Base-by-base conservation (phyloP, 2,888 invertebrate genomes). In the Steinernema hermaphroditum region DNA sequence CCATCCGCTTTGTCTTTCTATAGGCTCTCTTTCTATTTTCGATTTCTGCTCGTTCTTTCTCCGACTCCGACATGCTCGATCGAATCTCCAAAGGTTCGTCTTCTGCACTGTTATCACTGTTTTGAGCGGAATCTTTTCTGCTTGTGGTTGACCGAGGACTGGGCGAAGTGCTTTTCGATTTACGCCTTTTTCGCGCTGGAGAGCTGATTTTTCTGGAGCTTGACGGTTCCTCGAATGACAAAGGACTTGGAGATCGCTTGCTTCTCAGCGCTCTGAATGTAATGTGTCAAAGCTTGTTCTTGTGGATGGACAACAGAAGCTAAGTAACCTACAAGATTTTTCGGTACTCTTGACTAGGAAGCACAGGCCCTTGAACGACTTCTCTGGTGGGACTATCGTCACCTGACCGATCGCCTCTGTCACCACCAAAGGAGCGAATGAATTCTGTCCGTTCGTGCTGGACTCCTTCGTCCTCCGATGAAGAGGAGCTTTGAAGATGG, bases 21-120 rank as follows among this genome's bases (percentile, higher is more conserved):
- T 85, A 79, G 43, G 83, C 74, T 29, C 83, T 73, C 71, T 85
- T 85, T 16, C 84, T 74, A 69, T 85, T 85, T 70, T 83, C 83
- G 29, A 85, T 83, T 69, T 85, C 83, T 27, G 79, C 77, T 50
- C 78, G 75, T 72, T 85, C 85, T 57, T 80, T 80, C 69, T 85
- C 85, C 8, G 83, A 83, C 54, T 85, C 85, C 41, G 83, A 83
- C 85, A 85, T 85, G 43, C 80, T 80, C 16, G 83, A 83, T 68
- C 80, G 78, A 73, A 76, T 75, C 54, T 75, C 68, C 43, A 77
- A 14, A 6, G 75, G 77, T n/a, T 22, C 70, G 22, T 71, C 49
- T 8, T 75, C 69, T 24, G 19, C 71, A 27, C 19, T 22, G 22
- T 72, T 32, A 27, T 46, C 32, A 37, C 43, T n/a, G 73, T 27